Base-by-base conservation (phyloP, 2,888 invertebrate genomes). In the Sphaeridia pumilis region DNA sequence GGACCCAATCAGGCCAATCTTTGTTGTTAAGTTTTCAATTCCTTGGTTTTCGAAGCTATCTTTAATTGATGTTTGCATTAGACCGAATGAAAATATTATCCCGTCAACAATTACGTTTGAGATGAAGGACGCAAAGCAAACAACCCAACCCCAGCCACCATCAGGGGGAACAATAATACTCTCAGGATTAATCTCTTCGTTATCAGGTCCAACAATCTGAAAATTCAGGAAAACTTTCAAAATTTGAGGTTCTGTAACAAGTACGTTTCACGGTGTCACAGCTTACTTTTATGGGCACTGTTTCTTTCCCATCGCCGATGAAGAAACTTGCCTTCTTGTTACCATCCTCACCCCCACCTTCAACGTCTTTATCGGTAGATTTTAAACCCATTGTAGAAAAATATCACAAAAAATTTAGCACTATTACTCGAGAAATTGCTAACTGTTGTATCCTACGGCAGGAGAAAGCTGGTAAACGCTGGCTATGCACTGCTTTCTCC, bases 71-170 rank as follows among this genome's bases (percentile, higher is more conserved):
- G 52, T 56, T 28, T 56, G 54, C 24, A 95, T 80, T 54, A 81
- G 76, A 7, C 87, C 87, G 65, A 88, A 88, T 31, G 87, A 85
- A 74, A 89, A 90, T 50, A 90, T 86, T 64, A 94, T 87, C 35
- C 97, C 97, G 68, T 97, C 97, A 20, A 95, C 89, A 44, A 95
- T 75, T 42, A 93, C 75, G 70, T 94, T 94, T 74, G 87, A 88
- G 74, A 88, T 77, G 74, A 97, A 93, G 2, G 94, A 92, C 0
- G 89, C 89, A 0, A 79, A 74, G 4, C 93, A 87, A 49, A 95
- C 81, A 44, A 92, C 77, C 93, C 93, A 94, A 25, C 90, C 93
- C 83, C 87, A 95, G 12, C 94, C 94, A 17, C 94, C 93, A 68
- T 93, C 93, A 0, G 92, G 92, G 1, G 92, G 87, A 42, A 84